phyloP scores from a whole-genome alignment of 2,113 vertebrate genomes.

The Mellivora capensis region DNA sequence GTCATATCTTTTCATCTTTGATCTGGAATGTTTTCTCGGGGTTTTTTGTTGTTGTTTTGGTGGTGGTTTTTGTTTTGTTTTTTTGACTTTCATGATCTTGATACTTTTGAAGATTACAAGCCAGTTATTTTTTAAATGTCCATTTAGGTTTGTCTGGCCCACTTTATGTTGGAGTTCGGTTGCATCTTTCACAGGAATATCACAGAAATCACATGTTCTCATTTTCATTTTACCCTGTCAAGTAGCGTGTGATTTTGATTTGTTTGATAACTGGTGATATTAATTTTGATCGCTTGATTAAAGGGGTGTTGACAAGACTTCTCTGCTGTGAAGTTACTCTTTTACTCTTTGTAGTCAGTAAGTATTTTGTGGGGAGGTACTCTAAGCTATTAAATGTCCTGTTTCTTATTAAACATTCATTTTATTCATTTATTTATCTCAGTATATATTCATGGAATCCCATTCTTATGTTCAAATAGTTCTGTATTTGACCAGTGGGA shows the following conservation, averaged over 20 bases:
- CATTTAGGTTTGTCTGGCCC: not conserved
- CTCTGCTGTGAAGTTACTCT: not conserved
- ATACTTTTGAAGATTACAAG: slow-evolving; percentile 15
- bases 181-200: not conserved
- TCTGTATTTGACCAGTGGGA: not conserved
- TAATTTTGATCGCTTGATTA: not conserved
- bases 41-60: not conserved
- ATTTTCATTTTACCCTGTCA: not conserved
- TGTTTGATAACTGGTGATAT: not conserved
- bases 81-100: not conserved
- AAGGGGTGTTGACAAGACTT: not conserved
- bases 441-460: not conserved
- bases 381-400: not conserved
- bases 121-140: slow-evolving; percentile 13
- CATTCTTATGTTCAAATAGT: not conserved
- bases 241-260: not conserved
- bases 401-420: not conserved
- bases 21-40: not conserved
- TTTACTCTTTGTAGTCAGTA: not conserved
- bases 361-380: not conserved
- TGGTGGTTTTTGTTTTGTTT: not conserved
- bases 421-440: not conserved
- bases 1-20: not conserved
- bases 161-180: not conserved
- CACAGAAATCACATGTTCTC: not conserved